Conservation (phyloP, 2,888 invertebrate genomes). For the Chrysotoxum bicinctum region DNA sequence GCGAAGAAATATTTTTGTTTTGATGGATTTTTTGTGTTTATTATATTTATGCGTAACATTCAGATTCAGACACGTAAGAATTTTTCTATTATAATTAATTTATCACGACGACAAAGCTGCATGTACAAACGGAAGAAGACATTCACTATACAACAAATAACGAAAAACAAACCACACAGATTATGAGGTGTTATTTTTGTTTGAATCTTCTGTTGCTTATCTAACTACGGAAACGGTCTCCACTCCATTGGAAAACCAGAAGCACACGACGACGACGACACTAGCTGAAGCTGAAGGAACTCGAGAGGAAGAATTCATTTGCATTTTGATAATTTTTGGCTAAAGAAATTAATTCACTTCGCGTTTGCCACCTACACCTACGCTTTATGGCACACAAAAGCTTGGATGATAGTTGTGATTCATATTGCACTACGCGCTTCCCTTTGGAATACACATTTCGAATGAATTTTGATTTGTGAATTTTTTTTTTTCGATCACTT, state of each 20-base stretch:
- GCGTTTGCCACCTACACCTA: constrained; percentile 36
- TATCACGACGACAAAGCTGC: constrained; percentile 26
- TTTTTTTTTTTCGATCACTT: constrained; percentile 24
- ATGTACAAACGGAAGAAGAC: constrained; percentile 37
- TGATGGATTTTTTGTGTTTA: constrained; percentile 43
- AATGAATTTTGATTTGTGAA: constrained; percentile 5
- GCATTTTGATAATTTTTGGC: constrained; percentile 40
- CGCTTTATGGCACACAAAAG: constrained; percentile 46
- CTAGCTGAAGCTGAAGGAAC: constrained; percentile 44
- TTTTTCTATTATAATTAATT: neutral
- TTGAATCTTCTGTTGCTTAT: constrained; percentile 56
- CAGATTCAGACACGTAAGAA: constrained; percentile 47
- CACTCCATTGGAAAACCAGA: constrained; percentile 54
- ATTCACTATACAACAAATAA: neutral
- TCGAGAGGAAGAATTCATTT: constrained; percentile 55
- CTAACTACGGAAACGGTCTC: constrained; percentile 58
- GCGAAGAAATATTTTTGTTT: constrained; percentile 45
- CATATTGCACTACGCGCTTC: constrained; percentile 31
- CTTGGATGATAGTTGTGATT: constrained; percentile 36
- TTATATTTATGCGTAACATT: constrained; percentile 55
- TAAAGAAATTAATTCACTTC: constrained; percentile 12
- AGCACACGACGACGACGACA: constrained; percentile 23
- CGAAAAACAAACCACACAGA: constrained; percentile 4
- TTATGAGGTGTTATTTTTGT: constrained; percentile 16
- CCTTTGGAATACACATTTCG: constrained; percentile 17